Evolutionary conservation across 2,888 invertebrate species (phyloP).

Genomic region (Standfussiana lucernea): DNA sequence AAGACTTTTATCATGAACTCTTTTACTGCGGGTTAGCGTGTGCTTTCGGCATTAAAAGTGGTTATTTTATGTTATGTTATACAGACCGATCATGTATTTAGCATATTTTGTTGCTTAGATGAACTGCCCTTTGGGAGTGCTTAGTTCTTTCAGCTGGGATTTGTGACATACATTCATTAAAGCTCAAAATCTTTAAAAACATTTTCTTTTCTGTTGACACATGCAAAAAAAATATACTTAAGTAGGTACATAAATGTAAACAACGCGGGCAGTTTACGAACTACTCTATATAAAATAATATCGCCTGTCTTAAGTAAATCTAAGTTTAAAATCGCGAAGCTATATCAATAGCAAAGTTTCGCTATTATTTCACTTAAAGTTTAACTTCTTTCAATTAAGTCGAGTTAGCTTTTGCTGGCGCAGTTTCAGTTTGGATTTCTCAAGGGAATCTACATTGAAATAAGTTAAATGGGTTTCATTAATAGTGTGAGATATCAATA

Average conservation of each 20-base stretch:
- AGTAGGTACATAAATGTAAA: neutral
- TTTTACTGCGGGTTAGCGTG: slow-evolving; percentile 21
- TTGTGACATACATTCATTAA: neutral
- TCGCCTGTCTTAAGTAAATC: neutral
- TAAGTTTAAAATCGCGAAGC: neutral
- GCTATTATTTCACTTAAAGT: slow-evolving; percentile 26
- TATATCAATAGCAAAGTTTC: slow-evolving; percentile 22
- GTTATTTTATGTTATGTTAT: slow-evolving; percentile 3
- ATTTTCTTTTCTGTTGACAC: neutral
- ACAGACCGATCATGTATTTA: neutral
- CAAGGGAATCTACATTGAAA: slow-evolving; percentile 12
- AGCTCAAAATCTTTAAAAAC: neutral
- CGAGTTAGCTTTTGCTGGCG: slow-evolving; percentile 20
- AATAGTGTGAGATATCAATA: neutral
- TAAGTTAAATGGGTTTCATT: neutral
- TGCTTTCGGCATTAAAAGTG: slow-evolving; percentile 10
- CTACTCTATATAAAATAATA: neutral
- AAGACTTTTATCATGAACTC: slow-evolving; percentile 2
- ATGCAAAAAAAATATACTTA: neutral
- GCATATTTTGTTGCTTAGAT: neutral
- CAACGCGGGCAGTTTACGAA: neutral
- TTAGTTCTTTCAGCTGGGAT: neutral
- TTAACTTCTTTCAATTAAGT: slow-evolving; percentile 37
- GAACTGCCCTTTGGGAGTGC: neutral
- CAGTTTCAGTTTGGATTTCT: slow-evolving; percentile 23